These are phyloP conservation scores for Apis laboriosa DNA, from an alignment of 1,140 invertebrate species.

Conservation along the genomic window DNA sequence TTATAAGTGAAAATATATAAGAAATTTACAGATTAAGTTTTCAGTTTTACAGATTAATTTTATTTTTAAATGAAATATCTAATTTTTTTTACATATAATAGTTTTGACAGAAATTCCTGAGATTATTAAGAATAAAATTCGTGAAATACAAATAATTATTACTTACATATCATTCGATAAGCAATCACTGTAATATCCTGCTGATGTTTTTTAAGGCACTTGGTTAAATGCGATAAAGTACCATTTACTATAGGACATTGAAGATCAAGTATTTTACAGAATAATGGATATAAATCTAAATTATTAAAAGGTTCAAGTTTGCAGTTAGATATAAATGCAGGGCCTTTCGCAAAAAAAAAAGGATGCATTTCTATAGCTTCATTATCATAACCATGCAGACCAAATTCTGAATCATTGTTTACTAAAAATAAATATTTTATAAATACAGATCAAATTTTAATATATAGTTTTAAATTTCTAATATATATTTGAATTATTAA, in stretches of 20 bases:
- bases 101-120: no score
- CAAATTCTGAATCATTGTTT: conserved; percentile 81
- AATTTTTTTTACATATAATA: no score
- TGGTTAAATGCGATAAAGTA: conserved; percentile 69
- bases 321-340: conserved; percentile 82
- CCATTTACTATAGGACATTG: conserved; percentile 80
- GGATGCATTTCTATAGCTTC: conserved; percentile 83
- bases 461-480: neutral
- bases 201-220: conserved; percentile 65
- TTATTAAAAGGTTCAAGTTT: conserved; percentile 83
- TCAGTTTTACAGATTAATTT: no score
- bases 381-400: conserved; percentile 87
- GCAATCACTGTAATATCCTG: conserved; percentile 32
- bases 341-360: conserved; percentile 86
- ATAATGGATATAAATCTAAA: conserved; percentile 86
- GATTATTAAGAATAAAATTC: no score
- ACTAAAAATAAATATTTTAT: conserved; percentile 71
- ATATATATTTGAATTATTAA: neutral
- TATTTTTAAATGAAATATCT: no score
- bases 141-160: neutral
- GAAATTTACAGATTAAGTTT: no score
- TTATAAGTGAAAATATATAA: no score
- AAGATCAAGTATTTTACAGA: conserved; percentile 84
- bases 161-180: conserved; percentile 52
- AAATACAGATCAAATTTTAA: no score